Evolutionary conservation across 2,113 vertebrate genomes (phyloP), one percentile per base, ranked within the genome.

Genomic region (Promerops cafer): DNA sequence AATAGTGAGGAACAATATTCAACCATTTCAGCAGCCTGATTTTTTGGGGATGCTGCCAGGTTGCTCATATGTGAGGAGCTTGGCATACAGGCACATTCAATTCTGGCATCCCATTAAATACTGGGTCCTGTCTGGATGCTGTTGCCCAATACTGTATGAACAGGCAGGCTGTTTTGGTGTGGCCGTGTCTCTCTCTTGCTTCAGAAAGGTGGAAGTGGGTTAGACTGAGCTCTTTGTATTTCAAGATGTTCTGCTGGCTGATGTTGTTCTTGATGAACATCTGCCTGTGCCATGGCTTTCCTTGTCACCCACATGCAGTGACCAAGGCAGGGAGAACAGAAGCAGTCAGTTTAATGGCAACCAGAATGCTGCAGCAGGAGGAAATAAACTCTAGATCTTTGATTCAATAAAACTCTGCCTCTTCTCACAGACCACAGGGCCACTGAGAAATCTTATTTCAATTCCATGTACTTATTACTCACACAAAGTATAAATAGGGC

Each of bases 321-420:
- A 24, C 23, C 1, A 4, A 61, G 57, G 45, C 71, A 82, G 35
- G 47, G 37, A 76, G 79, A 77, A 30, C 7, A 81, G 78, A 53
- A 75, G 54, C 3, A 7, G 45, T 14, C 70, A 39, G 26, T 75
- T 59, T 39, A 87, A 74, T 22, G n/a, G 40, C 45, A 60, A 45
- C 45, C 21, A 65, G 84, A 54, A 26, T 0, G 0, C 65, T 3
- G 1, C 2, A 11, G 27, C 18, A 31, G 66, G 66, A 63, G 44
- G 70, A 81, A 95, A 81, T 66, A 39, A 57, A 35, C 45, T 59
- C 33, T 52, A 45, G 28, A 45, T 61, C 10, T 4, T 49, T 63
- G 30, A 33, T 63, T 77, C 0, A 3, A 33, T 61, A 81, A 35
- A 79, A 37, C 47, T 83, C 42, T 66, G 45, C 64, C 53, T 76